phyloP scores from a whole-genome alignment of 2,113 vertebrate species.

The Anarrhichthys ocellatus region DNA sequence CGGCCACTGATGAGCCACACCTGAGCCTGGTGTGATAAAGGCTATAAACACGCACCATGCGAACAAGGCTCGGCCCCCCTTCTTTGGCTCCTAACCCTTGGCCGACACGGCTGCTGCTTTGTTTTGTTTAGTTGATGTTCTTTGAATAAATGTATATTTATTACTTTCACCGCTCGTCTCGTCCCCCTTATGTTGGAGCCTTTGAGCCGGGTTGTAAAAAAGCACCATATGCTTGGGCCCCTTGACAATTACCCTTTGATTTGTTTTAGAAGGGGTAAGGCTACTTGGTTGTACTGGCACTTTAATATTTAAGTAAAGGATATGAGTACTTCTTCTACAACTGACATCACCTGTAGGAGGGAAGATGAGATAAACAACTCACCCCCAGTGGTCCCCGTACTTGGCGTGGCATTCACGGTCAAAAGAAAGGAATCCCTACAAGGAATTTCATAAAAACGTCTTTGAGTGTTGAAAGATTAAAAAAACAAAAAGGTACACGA shows the following conservation, averaged over 20 bases:
- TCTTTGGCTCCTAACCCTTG: no score
- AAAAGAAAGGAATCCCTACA: conserved; percentile 78
- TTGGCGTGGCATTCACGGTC: conserved; percentile 84
- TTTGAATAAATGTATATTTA: no score
- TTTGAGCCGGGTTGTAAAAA: no score
- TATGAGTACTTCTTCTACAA: neutral
- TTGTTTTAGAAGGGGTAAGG: neutral
- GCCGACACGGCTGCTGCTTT: no score
- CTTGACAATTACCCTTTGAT: neutral
- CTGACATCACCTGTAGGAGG: neutral
- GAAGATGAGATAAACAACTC: conserved; percentile 49
- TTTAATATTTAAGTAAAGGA: neutral
- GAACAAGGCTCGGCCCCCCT: no score
- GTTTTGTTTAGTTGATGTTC: no score
- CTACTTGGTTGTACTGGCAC: neutral
- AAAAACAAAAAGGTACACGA: neutral
- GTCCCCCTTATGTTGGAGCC: no score
- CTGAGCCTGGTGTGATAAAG: no score
- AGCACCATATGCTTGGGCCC: no score
- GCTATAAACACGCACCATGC: no score
- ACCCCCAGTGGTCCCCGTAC: conserved; percentile 89
- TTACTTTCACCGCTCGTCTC: no score
- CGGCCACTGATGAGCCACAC: no score
- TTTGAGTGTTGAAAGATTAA: neutral
- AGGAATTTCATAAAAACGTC: conserved; percentile 7